A percentile compares a stretch with the other conserved stretches of the same genome.
phyloP scores from a whole-genome alignment of 2,797 vertebrate species.

The Tapera naevia region DNA sequence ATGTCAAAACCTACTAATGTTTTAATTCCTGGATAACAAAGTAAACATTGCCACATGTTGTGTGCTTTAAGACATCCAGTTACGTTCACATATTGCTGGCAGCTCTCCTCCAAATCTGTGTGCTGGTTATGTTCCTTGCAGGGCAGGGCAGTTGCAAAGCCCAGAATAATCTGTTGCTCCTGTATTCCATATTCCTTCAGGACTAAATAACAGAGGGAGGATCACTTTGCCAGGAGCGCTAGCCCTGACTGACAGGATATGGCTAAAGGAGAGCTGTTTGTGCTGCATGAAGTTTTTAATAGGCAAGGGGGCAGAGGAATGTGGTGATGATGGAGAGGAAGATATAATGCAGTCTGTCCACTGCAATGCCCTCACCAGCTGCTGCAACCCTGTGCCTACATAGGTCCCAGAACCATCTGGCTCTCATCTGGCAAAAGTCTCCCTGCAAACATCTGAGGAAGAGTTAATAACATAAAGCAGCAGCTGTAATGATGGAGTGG shows the following conservation, averaged over 20 bases:
- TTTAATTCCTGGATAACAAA: not conserved
- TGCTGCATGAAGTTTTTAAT: not conserved
- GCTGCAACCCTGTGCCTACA: not conserved
- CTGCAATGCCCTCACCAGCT: not conserved
- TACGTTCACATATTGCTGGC: not conserved
- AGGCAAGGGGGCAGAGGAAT: not conserved
- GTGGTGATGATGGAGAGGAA: not conserved
- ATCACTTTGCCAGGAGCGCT: not conserved
- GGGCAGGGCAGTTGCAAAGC: not conserved
- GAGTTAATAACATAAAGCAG: not conserved
- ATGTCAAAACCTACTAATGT: not conserved
- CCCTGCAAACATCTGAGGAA: not conserved
- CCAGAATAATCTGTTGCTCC: not conserved
- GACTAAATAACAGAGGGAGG: not conserved
- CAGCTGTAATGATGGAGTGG: not conserved
- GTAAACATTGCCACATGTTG: not conserved
- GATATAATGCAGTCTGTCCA: not conserved
- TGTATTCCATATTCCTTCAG: not conserved
- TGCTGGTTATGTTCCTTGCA: not conserved
- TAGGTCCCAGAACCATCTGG: not conserved
- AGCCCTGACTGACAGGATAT: not conserved
- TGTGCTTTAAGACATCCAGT: not conserved
- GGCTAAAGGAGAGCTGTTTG: not conserved
- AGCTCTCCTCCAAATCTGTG: not conserved
- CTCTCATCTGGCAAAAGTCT: conserved; percentile 10